Evolutionary conservation across 2,113 vertebrate genomes (phyloP), one percentile per base, ranked within the genome.

Genomic region (Bucco capensis): DNA sequence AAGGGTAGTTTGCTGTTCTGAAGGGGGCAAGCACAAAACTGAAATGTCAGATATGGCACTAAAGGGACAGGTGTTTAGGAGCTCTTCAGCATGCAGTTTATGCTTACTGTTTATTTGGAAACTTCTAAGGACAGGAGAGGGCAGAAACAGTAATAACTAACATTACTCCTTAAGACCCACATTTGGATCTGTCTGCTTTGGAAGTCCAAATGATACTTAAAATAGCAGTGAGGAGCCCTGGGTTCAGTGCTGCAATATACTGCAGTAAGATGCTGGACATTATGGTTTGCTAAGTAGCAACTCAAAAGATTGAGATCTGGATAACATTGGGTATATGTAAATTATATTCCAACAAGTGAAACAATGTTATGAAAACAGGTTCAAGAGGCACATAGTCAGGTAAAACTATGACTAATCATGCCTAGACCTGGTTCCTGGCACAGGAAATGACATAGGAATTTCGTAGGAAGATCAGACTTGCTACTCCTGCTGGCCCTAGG

Each of bases 351-450:
- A 56, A 46, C 37, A 40, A 65, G 15, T 49, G 46, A 76, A 71
- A 25, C 21, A n/a, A 9, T 44, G 24, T 46, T 42, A 42, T 51
- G 31, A 38, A 64, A 72, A 50, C 6, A 4, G n/a, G 33, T 5
- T 3, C 38, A 35, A 77, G 22, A 24, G 25, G 15, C 37, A 53
- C 0, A 0, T 10, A 49, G 42, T 37, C 50, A 61, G 14, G 12
- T 71, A 47, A 81, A 73, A 47, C 6, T 46, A 10, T n/a, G 25
- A 33, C 31, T 53, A 23, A 8, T 5, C 47, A 40, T 21, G 60
- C 22, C 37, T 61, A 31, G 44, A 5, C 49, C 53, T 78, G 44
- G 35, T 33, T 84, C 17, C 37, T 85, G 70, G 12, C 7, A 8
- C 15, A 15, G 30, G 11, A 84, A 18, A 16, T 22, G 30, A 64